Evolutionary conservation across 2,888 invertebrate species (phyloP), one percentile per base, ranked within the genome.

Genomic region (Pilophorus perplexus): DNA sequence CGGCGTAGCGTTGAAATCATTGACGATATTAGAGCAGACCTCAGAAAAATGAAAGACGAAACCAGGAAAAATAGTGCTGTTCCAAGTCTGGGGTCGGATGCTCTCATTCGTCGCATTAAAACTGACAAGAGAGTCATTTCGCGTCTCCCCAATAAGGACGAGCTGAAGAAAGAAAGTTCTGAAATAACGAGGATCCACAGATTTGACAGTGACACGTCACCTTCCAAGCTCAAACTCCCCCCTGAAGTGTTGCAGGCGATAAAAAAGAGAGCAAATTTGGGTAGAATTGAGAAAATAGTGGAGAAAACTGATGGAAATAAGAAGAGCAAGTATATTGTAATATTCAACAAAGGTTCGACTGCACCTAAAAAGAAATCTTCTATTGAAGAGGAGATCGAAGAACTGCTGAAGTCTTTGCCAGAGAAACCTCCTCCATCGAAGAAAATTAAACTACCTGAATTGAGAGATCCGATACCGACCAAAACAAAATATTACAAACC

Each of bases 291-390:
- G 37, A 62, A 62, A 46, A 62, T 62, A 1, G 62, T 62, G 10
- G 62, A 62, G 20, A 62, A 62, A 28, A 62, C 62, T 14, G 62
- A 62, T 37, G 48, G 27, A 12, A 62, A 62, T 28, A 37, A 62
- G n/a, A 62, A 62, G 48, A 62, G 62, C 48, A 62, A 62, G 33
- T 62, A 62, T 37, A 62, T 62, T 5, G 62, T 62, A 2, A 62
- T 62, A 33, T 62, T 62, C 48, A 62, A 62, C 33, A 27, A 28
- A 16, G 28, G 62, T 20, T 6, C 16, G 10, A 16, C 38, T 2
- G 16, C 20, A 10, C 20, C 55, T 6, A 46, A 28, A 33, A 62
- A 48, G 20, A 62, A 46, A 12, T 16, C 46, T 28, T 46, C 48
- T 4, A 46, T 44, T 2, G 62, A 62, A 14, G 46, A 46, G 6